phyloP scores from a whole-genome alignment of 1,140 invertebrate genomes.

The Drosophila nasuta region DNA sequence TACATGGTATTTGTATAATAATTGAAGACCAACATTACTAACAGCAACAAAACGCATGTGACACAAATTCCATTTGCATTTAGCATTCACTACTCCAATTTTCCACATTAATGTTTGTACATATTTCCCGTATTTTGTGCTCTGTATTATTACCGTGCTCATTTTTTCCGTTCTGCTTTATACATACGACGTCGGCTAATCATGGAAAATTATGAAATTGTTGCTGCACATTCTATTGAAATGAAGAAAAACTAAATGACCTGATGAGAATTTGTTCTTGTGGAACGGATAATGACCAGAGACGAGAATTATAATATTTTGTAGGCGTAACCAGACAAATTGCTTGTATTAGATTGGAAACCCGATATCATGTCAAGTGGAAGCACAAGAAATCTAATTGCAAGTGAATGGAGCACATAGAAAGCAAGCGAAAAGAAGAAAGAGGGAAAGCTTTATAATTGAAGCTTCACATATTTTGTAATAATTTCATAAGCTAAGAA shows the following conservation, averaged over 20 bases:
- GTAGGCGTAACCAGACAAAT: conserved; percentile 24
- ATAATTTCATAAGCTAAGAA: too few species aligned
- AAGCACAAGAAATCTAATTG: neutral
- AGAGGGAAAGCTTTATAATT: neutral
- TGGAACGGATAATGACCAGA: conserved; percentile 10
- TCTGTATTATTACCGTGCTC: conserved; percentile 45
- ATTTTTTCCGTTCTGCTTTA: conserved; percentile 57
- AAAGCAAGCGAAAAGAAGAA: neutral
- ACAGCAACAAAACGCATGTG: conserved; percentile 12
- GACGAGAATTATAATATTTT: conserved; percentile 7
- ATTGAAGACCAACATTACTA: conserved; percentile 14
- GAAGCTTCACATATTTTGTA: too few species aligned
- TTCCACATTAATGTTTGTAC: conserved; percentile 13
- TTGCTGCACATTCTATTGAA: conserved; percentile 27
- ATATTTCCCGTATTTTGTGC: conserved; percentile 29
- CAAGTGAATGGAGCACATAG: neutral
- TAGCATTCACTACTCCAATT: conserved; percentile 8
- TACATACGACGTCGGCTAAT: conserved; percentile 32
- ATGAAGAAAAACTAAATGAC: conserved; percentile 12
- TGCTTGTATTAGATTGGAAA: conserved; percentile 13
- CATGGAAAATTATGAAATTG: conserved; percentile 55
- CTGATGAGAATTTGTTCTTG: conserved; percentile 5
- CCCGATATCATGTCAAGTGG: neutral
- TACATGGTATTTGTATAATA: conserved; percentile 13
- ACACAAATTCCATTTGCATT: conserved; percentile 58